Conservation (phyloP, 2,797 vertebrate genomes). For the Helicolenus hilgendorfi region DNA sequence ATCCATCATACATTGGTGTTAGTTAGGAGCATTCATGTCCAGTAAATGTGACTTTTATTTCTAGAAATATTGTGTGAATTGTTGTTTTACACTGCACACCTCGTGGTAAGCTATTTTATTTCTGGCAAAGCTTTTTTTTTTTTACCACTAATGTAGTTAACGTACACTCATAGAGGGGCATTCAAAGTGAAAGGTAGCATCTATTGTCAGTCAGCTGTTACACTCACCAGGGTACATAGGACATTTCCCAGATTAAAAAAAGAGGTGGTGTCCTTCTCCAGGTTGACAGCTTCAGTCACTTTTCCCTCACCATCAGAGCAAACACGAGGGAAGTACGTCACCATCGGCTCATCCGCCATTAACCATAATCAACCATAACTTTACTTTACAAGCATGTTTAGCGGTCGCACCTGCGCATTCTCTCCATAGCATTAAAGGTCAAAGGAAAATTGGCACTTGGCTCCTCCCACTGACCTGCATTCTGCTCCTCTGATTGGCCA, state of each 20-base stretch:
- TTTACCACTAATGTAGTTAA: not conserved
- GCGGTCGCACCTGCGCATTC: fast-evolving
- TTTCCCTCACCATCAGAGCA: not conserved
- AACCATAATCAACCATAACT: not conserved
- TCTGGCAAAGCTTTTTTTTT: no score
- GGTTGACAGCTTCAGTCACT: not conserved
- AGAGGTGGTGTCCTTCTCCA: not conserved
- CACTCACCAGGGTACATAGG: not conserved
- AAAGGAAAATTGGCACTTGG: not conserved
- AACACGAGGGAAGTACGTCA: fast-evolving
- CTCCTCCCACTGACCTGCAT: not conserved
- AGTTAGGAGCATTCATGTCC: not conserved
- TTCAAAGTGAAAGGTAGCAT: not conserved
- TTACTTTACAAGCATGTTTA: not conserved
- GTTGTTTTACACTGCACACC: not conserved
- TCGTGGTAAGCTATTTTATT: not conserved
- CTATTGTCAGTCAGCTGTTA: not conserved
- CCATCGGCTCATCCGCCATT: not conserved
- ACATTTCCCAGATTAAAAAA: not conserved
- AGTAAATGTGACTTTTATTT: not conserved
- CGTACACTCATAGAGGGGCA: fast-evolving
- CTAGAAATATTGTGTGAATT: not conserved
- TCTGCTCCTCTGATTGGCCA: not conserved
- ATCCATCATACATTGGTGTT: not conserved
- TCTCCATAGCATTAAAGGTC: not conserved